Base-by-base conservation (phyloP, 1,140 invertebrate genomes). In the Zelostemma sp. region DNA sequence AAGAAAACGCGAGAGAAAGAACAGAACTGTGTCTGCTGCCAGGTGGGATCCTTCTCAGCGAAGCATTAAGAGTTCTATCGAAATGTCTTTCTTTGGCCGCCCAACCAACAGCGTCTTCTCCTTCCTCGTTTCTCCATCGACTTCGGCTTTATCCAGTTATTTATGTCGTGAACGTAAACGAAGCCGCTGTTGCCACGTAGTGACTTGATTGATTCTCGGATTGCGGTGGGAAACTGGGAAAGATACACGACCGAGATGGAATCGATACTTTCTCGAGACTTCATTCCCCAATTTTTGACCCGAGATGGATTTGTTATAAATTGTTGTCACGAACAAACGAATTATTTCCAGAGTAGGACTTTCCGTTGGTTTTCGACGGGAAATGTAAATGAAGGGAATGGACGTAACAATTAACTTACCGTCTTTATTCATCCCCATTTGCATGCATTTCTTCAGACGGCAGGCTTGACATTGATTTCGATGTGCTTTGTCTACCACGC, bases 391-490 rank as follows among this genome's bases (percentile, higher is more conserved):
- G n/a, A n/a, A n/a, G n/a, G n/a, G n/a, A n/a, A n/a, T n/a, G n/a
- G n/a, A n/a, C n/a, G n/a, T n/a, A n/a, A n/a, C n/a, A n/a, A n/a
- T n/a, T 14, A 18, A 89, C 94, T 93, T 86, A 99, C 97, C 97
- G 87, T 99, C 97, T 89, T 99, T 99, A 84, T 99, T 99, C 98
- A 99, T 99, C 54, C 98, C 98, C 95, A 99, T 98, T 60, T 95
- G 90, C 35, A 99, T 88, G 84, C 98, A 99, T 86, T 99, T 99
- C 87, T 98, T 98, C 35, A 99, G 89, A 19, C 98, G 87, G 83
- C 98, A 99, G 0, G 97, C 97, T 82, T 99, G 97, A 82, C 97
- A 99, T 83, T 99, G 97, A 86, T 99, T 99, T 57, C 98, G 87
- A 84, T 99, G 98, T 0, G 97, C 97, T 84, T 99, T 99, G 87